phyloP scores from a whole-genome alignment of 2,113 vertebrate species.

The Turnix velox region DNA sequence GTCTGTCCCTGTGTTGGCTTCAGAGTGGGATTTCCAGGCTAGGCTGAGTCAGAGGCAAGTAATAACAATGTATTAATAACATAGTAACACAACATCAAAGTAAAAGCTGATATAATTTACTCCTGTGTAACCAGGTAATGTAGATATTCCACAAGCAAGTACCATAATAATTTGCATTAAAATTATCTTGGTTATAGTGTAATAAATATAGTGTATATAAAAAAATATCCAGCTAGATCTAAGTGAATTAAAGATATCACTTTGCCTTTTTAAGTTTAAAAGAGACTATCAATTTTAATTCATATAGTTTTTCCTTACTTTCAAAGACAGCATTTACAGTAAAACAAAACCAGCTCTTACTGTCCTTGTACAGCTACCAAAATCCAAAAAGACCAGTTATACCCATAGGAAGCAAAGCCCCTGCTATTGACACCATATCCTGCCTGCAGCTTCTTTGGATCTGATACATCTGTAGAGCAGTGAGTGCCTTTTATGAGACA shows the following conservation, averaged over 20 bases:
- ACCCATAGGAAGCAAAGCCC: neutral
- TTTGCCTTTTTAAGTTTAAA: slow-evolving; percentile 22
- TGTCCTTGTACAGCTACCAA: slow-evolving; percentile 9
- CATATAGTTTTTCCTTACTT: slow-evolving; percentile 2
- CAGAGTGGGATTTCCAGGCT: neutral
- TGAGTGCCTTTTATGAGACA: neutral
- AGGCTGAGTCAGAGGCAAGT: neutral
- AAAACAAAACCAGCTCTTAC: neutral
- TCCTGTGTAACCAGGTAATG: neutral
- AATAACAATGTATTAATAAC: neutral
- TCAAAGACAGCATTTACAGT: neutral
- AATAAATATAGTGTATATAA: neutral
- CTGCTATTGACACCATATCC: neutral
- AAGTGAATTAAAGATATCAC: neutral
- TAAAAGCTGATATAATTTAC: neutral
- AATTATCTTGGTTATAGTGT: neutral
- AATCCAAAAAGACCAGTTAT: neutral
- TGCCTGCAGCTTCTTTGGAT: neutral
- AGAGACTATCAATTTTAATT: neutral
- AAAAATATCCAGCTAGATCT: neutral
- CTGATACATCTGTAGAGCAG: neutral
- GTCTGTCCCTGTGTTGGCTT: neutral
- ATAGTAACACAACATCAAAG: neutral
- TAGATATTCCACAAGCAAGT: neutral
- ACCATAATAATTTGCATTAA: neutral